A percentile compares a stretch with the other conserved stretches of the same genome.
Conservation (phyloP, 2,113 vertebrate species). For the Odocoileus hemionus region DNA sequence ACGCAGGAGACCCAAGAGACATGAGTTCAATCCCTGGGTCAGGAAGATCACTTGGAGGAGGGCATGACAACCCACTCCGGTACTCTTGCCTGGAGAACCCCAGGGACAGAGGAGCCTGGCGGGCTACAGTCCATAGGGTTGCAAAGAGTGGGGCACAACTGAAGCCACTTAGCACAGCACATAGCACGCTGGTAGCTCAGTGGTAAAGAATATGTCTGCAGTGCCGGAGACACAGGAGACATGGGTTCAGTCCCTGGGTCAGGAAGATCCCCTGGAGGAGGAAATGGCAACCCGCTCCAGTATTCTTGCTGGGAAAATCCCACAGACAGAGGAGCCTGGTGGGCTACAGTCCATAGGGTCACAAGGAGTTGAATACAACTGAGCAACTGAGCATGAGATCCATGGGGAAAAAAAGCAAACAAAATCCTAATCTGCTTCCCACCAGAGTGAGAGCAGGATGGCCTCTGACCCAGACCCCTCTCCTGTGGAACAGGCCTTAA, state of each 20-base stretch:
- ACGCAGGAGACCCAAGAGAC: not conserved
- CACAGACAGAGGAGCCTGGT: not conserved
- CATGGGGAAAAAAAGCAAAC: not conserved
- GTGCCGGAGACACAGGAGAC: not conserved
- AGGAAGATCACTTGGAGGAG: not conserved
- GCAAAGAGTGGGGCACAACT: fast-evolving
- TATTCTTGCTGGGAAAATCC: not conserved
- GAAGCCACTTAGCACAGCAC: not conserved
- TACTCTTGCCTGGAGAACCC: not conserved
- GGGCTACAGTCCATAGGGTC: not conserved
- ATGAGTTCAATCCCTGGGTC: not conserved
- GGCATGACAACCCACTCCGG: not conserved
- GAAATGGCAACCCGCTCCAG: not conserved
- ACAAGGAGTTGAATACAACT: not conserved
- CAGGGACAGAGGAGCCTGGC: not conserved
- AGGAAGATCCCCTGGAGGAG: not conserved
- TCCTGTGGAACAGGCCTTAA: slow-evolving; percentile 32
- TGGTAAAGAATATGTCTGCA: fast-evolving
- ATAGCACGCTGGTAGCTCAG: not conserved
- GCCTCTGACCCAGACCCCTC: slow-evolving; percentile 65
- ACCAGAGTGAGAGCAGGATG: not conserved
- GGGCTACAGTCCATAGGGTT: not conserved
- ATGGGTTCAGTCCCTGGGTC: not conserved
- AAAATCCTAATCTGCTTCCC: not conserved
- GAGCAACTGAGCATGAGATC: not conserved